These are phyloP conservation scores for Cinara cedri DNA, from an alignment of 2,888 invertebrate genomes.

Conservation along the genomic window DNA sequence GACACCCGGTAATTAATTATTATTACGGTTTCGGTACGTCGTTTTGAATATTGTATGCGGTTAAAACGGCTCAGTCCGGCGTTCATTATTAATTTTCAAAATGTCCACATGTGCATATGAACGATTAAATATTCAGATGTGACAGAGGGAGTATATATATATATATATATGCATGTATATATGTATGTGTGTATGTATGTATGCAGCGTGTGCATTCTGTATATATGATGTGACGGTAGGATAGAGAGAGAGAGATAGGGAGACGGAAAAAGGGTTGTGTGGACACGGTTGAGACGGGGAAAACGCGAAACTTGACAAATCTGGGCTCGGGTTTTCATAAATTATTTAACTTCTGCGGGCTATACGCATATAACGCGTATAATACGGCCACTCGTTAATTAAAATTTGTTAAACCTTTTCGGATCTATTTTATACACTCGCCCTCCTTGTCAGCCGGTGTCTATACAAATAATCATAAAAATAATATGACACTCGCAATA, in stretches of 20 bases:
- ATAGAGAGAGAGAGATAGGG: not conserved
- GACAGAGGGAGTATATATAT: conserved; percentile 23
- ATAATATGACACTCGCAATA: not conserved
- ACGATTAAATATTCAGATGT: conserved; percentile 54
- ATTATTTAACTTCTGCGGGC: conserved; percentile 43
- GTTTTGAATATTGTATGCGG: conserved; percentile 56
- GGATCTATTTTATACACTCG: conserved; percentile 14
- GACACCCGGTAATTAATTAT: conserved; percentile 55
- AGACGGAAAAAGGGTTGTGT: conserved; percentile 5
- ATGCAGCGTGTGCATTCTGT: not conserved
- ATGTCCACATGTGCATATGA: conserved; percentile 46
- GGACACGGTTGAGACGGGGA: not conserved
- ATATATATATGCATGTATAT: too few relatives aligned
- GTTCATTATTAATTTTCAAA: conserved; percentile 56
- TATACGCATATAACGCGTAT: conserved; percentile 11
- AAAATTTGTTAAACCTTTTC: conserved; percentile 18
- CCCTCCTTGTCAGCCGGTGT: not conserved
- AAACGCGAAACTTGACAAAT: conserved; percentile 48
- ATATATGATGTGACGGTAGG: not conserved
- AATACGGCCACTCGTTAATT: conserved; percentile 26
- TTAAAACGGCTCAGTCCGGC: conserved; percentile 39
- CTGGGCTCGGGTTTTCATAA: conserved; percentile 46
- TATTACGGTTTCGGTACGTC: conserved; percentile 55
- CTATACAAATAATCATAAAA: not conserved
- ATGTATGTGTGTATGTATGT: not conserved